Evolutionary conservation across 2,797 vertebrate genomes (phyloP).

Genomic region (Neomorphus geoffroyi): DNA sequence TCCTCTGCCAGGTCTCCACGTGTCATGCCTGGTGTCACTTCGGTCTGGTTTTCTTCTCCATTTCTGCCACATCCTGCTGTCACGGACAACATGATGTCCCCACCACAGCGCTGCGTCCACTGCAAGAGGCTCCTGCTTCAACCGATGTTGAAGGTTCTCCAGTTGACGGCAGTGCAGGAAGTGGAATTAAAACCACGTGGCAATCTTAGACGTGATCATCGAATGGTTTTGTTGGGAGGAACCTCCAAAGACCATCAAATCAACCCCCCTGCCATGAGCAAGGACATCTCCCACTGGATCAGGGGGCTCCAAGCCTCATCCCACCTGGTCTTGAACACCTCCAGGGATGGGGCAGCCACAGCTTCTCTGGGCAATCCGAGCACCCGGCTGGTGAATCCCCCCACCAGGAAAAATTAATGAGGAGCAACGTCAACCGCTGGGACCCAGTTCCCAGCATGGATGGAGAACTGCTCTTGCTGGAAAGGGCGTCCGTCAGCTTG

Average conservation of each 20-base stretch:
- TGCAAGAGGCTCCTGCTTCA: neutral
- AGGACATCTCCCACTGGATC: fast-evolving
- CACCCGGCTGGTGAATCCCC: too few species aligned
- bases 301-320: fast-evolving
- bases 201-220: neutral
- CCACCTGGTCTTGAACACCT: neutral
- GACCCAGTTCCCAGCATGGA: too few species aligned
- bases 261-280: neutral
- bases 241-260: neutral
- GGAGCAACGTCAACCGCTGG: too few species aligned
- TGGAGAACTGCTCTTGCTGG: neutral
- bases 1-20: neutral
- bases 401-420: too few species aligned
- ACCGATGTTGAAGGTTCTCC: neutral
- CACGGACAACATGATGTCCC: neutral
- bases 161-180: neutral
- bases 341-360: neutral
- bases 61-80: neutral
- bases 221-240: neutral
- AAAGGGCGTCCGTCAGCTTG: fast-evolving
- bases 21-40: neutral
- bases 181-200: neutral
- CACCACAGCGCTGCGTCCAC: neutral
- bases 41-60: neutral
- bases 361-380: neutral